phyloP scores from a whole-genome alignment of 2,797 vertebrate species.

The Mycteria americana region DNA sequence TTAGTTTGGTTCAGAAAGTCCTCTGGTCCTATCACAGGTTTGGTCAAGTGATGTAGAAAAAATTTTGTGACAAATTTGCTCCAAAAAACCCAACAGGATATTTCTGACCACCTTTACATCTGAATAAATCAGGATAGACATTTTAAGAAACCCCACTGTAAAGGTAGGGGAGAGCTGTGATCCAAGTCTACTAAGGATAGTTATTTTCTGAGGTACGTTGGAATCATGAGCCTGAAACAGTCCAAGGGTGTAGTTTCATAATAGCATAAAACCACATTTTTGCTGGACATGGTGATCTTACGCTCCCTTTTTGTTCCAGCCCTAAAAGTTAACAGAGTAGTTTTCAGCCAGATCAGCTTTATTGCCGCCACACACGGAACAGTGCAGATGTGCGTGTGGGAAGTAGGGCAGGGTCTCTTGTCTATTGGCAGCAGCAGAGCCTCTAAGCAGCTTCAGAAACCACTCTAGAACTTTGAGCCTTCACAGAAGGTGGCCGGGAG shows the following conservation, averaged over 20 bases:
- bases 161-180: neutral
- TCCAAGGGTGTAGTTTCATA: neutral
- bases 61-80: neutral
- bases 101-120: neutral
- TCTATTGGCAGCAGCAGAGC: neutral
- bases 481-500: neutral
- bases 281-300: neutral
- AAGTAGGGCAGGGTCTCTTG: neutral
- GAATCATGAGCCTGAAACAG: neutral
- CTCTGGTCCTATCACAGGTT: neutral
- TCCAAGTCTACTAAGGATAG: neutral
- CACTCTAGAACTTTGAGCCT: neutral
- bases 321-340: neutral
- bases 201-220: neutral
- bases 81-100: neutral
- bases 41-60: neutral
- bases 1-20: neutral
- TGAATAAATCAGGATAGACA: neutral
- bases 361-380: neutral
- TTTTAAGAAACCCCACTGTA: neutral
- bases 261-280: neutral
- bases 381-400: neutral
- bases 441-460: slow-evolving; percentile 1
- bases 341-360: neutral
- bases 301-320: neutral